These are phyloP conservation scores for Littorina saxatilis DNA, from an alignment of 1,140 invertebrate species.

Conservation along the genomic window DNA sequence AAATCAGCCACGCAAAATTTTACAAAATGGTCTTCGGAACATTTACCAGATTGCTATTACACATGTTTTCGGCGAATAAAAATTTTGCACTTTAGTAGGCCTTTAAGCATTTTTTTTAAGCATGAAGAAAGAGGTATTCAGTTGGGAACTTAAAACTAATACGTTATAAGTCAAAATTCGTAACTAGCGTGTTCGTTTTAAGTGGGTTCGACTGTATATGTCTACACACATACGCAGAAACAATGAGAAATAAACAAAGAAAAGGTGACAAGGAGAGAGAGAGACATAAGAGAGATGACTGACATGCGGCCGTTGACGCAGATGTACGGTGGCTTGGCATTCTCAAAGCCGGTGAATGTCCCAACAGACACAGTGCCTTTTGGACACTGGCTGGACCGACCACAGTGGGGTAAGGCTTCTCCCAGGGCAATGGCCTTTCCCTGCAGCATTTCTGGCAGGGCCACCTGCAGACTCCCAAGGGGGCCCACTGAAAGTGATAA, in stretches of 20 bases:
- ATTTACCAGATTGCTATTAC: too few relatives aligned
- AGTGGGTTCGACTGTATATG: too few relatives aligned
- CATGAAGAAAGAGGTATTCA: too few relatives aligned
- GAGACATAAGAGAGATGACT: constrained; percentile 40
- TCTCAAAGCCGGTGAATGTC: constrained; percentile 76
- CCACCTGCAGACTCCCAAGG: constrained; percentile 44
- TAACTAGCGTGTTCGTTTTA: too few relatives aligned
- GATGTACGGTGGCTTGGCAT: constrained; percentile 75
- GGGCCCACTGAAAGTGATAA: constrained; percentile 57
- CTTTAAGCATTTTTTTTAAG: too few relatives aligned
- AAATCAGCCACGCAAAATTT: too few relatives aligned
- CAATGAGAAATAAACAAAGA: neutral
- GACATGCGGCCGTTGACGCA: constrained; percentile 78
- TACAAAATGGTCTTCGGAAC: too few relatives aligned
- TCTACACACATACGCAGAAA: neutral
- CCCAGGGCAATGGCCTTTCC: constrained; percentile 61
- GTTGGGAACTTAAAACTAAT: too few relatives aligned
- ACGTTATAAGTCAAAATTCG: too few relatives aligned
- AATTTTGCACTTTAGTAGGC: too few relatives aligned
- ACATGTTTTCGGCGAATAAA: too few relatives aligned
- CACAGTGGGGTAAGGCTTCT: constrained; percentile 75
- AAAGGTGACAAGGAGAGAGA: neutral
- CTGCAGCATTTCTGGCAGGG: constrained; percentile 48
- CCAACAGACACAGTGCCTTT: constrained; percentile 75
- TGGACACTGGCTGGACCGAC: constrained; percentile 72